Base-by-base conservation (phyloP, 2,113 vertebrate genomes). In the Sialia sialis region DNA sequence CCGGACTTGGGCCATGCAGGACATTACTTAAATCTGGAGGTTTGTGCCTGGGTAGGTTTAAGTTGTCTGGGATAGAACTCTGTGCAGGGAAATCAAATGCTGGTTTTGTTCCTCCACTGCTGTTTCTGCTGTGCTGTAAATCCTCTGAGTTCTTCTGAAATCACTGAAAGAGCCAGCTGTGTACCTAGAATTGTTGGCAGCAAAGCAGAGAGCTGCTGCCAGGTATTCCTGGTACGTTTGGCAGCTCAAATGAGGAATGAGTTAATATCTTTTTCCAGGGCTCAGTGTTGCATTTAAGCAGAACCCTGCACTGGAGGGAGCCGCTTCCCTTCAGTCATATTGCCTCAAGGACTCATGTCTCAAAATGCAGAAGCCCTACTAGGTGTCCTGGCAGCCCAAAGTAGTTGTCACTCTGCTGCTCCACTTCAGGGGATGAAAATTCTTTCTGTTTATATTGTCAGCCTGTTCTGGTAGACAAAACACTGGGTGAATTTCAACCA, bases 191-290 rank as follows among this genome's bases (percentile, higher is more conserved):
- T 76, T 63, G 81, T 68, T 96, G 95, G 94, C 95, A 94, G 91
- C 59, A 1, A 62, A 82, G 89, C 59, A 74, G 90, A 48, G 76
- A 94, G 82, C 59, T 95, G 79, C 84, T 95, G 94, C 87, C 94
- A 96, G 87, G 68, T 85, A 97, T 87, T 94, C 34, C 89, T 87
- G 78, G 77, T 91, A 91, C 1, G 0, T 93, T 93, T 94, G 95
- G 94, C 93, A 95, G 82, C 89, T 87, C 55, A 70, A 43, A 96
- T 90, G 89, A 96, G 84, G 51, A 94, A 95, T 93, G 94, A 95
- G 94, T 94, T 93, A 95, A 94, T 97, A 97, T 91, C 46, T 87
- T 94, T 95, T 90, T 88, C 87, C 91, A 91, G 90, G 82, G 48
- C 82, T 97, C 89, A 83, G 67, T 94, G 78, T 88, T 91, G 70